Base-by-base conservation (phyloP, 2,888 invertebrate species). In the Apotomis betuletana region DNA sequence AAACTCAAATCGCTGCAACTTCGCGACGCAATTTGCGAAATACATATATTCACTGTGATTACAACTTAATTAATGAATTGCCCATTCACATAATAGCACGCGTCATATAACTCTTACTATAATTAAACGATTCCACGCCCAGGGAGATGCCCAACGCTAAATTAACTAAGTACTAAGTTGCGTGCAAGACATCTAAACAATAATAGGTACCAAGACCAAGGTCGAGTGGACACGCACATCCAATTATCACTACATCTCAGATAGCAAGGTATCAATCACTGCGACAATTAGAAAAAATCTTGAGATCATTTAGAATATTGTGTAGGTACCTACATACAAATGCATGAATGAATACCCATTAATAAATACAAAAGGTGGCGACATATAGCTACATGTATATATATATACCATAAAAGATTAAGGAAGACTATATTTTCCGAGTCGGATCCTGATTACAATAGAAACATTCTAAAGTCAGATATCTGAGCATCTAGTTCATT, bases 201-300 rank as follows among this genome's bases (percentile, higher is more conserved):
- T 79, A 81, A 79, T 79, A 77, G 83, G 82, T 79, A 77, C 78
- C 82, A 86, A 87, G 87, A 84, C 85, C 87, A 89, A 88, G 89
- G 89, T 80, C 85, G 79, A 75, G 80, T 78, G 77, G 78, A 80
- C 87, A 88, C 83, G 85, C 86, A 80, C 86, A 84, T 78, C 81
- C 80, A 83, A 87, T 86, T 86, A 86, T 79, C 79, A 74, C 74
- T 76, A 72, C 73, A 58, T 57, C 27, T 2, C 27, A 27, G 27
- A 27, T 27, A 27, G 27, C 27, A 27, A 27, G 27, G 27, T 81
- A 80, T 51, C n/a, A 49, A 44, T 54, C 49, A 44, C 44, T 44
- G 44, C 54, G 49, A 62, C 67, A 46, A 46, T 65, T 49, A 27
- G 13, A 9, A 38, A 61, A 57, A 67, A 27, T 27, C 13, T n/a